Base-by-base conservation (phyloP, 2,888 invertebrate species). In the Cynaeus angustus region DNA sequence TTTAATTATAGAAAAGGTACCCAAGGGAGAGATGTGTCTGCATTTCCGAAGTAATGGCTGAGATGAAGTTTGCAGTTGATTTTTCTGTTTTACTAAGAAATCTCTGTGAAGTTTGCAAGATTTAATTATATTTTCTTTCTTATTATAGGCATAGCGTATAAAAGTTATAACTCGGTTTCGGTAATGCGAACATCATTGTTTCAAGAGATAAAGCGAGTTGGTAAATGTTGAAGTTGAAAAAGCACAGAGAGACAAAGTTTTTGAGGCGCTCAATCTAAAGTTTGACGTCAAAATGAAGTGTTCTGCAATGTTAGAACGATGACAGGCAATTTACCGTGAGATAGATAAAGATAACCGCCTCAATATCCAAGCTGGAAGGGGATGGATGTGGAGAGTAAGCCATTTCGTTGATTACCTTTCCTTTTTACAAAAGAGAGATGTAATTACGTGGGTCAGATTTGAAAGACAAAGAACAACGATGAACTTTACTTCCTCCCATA, bases 251-350 rank as follows among this genome's bases (percentile, higher is more conserved):
- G 74, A 74, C 75, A 75, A 78, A 78, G 75, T 76, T 78, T 79
- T 77, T 75, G 68, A 74, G 75, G 71, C 76, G 75, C 76, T 79
- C 78, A 79, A 79, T 80, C 79, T 79, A 79, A 81, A 81, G 78
- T 81, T 81, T 80, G 79, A 80, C 77, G 80, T 77, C 73, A 76
- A 77, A 80, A 81, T 80, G 80, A 79, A 80, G 79, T 80, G 79
- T 80, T 80, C 78, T 77, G 80, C 78, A 76, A 80, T 79, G 78
- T 76, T 74, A 74, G 77, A 77, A 78, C 78, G 80, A 80, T 80
- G 80, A 81, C 80, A 77, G 79, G 78, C 79, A 79, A 79, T 80
- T 80, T 77, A 77, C 71, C 73, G 72, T 72, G 72, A 78, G 78
- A 70, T 76, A 69, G 71, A 76, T 66, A 55, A 74, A 76, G 77